These are phyloP conservation scores for Pangasius macronema DNA, from an alignment of 2,797 vertebrate species.

Conservation along the genomic window DNA sequence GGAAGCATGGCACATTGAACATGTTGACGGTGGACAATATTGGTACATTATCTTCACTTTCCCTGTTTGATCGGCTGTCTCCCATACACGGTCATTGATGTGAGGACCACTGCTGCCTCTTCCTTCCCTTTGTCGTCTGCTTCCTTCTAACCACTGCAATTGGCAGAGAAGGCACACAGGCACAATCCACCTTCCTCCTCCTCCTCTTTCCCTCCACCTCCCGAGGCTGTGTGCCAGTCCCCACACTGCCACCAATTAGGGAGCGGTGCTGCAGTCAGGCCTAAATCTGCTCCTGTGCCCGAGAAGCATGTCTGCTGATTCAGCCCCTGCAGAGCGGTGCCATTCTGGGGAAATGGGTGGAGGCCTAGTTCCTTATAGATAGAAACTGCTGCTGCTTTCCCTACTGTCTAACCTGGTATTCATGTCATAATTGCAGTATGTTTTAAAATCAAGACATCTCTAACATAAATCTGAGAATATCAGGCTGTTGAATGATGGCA, in stretches of 20 bases:
- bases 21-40: slow-evolving; percentile 8
- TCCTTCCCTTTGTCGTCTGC: slow-evolving; percentile 40
- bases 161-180: slow-evolving; percentile 71
- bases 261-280: slow-evolving; percentile 63
- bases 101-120: slow-evolving; percentile 34
- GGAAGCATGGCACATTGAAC: slow-evolving; percentile 17
- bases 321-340: slow-evolving; percentile 52
- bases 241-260: slow-evolving; percentile 74
- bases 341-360: slow-evolving; percentile 31
- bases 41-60: slow-evolving; percentile 33
- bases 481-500: not conserved
- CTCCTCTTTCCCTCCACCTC: slow-evolving; percentile 60
- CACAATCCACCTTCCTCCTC: slow-evolving; percentile 72
- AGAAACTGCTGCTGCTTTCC: slow-evolving; percentile 28
- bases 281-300: slow-evolving; percentile 85
- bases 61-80: slow-evolving; percentile 38
- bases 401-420: slow-evolving; percentile 22
- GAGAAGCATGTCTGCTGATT: slow-evolving; percentile 82
- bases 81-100: slow-evolving; percentile 40
- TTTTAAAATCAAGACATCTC: slow-evolving; percentile 4
- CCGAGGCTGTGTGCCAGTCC: slow-evolving; percentile 69
- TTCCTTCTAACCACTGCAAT: slow-evolving; percentile 78
- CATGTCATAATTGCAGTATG: not conserved
- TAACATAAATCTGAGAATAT: not conserved
- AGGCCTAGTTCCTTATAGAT: slow-evolving; percentile 33